These are phyloP conservation scores for Drosophila mulleri DNA, from an alignment of 2,888 invertebrate genomes.

Conservation along the genomic window DNA sequence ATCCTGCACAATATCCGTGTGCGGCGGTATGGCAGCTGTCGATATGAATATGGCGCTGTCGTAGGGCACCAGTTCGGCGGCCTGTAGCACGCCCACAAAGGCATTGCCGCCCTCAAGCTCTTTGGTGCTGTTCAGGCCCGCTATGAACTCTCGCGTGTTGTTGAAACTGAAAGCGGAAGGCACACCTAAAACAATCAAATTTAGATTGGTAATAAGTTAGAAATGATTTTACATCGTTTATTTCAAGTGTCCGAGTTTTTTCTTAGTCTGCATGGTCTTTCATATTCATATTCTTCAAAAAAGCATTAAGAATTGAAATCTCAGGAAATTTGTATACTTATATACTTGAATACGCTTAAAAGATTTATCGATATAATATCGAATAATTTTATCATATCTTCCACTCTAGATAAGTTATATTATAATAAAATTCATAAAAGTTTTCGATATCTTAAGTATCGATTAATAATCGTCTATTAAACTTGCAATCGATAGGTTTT, in stretches of 20 bases:
- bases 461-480: background rate
- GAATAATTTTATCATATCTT: background rate
- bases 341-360: no score
- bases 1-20: slow-evolving; percentile 85
- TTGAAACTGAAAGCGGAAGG: slow-evolving; percentile 84
- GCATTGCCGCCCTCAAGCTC: slow-evolving; percentile 86
- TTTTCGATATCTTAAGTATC: background rate
- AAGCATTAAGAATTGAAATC: no score
- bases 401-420: background rate
- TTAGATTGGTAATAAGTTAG: background rate
- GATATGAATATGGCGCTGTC: slow-evolving; percentile 88
- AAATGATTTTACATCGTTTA: no score
- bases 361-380: background rate
- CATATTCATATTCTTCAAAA: no score
- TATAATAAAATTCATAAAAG: background rate
- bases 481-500: background rate
- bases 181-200: slow-evolving; percentile 66
- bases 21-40: slow-evolving; percentile 87
- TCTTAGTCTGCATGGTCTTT: no score
- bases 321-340: no score
- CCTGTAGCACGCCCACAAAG: slow-evolving; percentile 87
- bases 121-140: slow-evolving; percentile 84
- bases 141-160: slow-evolving; percentile 84
- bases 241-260: background rate
- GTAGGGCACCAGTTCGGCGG: slow-evolving; percentile 87